Evolutionary conservation across 2,113 vertebrate species (phyloP), one percentile per base, ranked within the genome.

Genomic region (Microcebus murinus): DNA sequence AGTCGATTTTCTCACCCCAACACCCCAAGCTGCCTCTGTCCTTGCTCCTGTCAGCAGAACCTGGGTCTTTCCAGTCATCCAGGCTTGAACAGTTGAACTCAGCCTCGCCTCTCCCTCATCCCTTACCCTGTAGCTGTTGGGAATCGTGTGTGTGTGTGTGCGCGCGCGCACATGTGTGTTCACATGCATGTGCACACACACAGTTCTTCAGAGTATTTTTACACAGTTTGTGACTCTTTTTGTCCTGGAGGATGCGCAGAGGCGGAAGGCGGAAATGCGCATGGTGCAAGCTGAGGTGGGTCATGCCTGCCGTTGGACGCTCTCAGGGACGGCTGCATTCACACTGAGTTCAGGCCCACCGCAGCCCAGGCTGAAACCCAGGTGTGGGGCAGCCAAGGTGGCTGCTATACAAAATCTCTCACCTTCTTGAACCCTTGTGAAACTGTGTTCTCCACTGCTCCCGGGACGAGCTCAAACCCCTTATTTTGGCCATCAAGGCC

Each of bases 361-460:
- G 3, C 12, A 23, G 25, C 57, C 17, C n/a, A 48, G 76, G 27
- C 20, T 89, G 57, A 31, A 67, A 6, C 31, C 42, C 36, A 31
- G 14, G 34, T 2, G 1, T 0, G 20, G 34, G n/a, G 25, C 17
- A 21, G 39, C 8, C 8, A 0, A 15, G 39, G n/a, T 55, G 67
- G 23, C 67, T 84, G 17, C 79, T 21, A 0, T 13, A 6, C 34
- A 11, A 20, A 31, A 57, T 76, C 67, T 10, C 23, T 70, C 12
- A 21, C n/a, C 61, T 81, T n/a, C 91, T 65, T n/a, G 17, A 55
- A 36, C 73, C 23, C 70, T 70, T 76, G 76, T 45, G 39, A 39
- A n/a, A 31, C 45, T 3, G 3, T 61, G 42, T 48, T 79, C 63
- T 70, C 31, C 23, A 39, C 21, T 91, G 52, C 79, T 88, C 13